These are phyloP conservation scores for Natrix natrix DNA, from an alignment of 2,797 vertebrate genomes.

Conservation along the genomic window DNA sequence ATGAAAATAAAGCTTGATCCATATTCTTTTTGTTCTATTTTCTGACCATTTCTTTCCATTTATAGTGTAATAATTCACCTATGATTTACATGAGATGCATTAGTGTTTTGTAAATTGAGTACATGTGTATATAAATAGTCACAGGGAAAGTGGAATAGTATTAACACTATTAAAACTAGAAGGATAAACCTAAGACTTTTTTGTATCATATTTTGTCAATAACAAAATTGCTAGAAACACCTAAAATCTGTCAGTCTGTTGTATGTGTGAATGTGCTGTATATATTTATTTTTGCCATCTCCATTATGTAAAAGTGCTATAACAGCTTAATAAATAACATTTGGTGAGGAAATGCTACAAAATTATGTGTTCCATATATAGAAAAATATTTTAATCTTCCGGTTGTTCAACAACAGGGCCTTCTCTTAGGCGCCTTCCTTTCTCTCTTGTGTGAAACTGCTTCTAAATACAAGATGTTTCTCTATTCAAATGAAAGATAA, in stretches of 20 bases:
- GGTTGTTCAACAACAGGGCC: neutral
- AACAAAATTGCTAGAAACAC: slow-evolving; percentile 46
- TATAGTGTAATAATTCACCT: slow-evolving; percentile 30
- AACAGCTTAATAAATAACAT: slow-evolving; percentile 30
- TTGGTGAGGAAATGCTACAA: slow-evolving; percentile 36
- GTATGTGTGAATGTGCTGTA: neutral
- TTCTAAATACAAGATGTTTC: neutral
- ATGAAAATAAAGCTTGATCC: neutral
- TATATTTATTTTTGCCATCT: slow-evolving; percentile 15
- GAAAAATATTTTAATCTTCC: neutral
- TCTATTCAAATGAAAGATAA: neutral
- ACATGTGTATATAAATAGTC: slow-evolving; percentile 36
- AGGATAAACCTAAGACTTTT: slow-evolving; percentile 43
- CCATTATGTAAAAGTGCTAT: slow-evolving; percentile 25
- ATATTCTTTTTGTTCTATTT: slow-evolving; percentile 1
- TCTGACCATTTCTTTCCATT: slow-evolving; percentile 14
- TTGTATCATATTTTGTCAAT: slow-evolving; percentile 49
- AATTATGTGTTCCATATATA: neutral
- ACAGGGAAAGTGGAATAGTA: slow-evolving; percentile 43
- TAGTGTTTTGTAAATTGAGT: neutral
- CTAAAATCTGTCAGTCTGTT: neutral
- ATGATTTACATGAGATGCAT: slow-evolving; percentile 22
- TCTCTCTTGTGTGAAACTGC: neutral
- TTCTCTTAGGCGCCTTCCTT: neutral
- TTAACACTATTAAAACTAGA: slow-evolving; percentile 44